Evolutionary conservation across 1,140 invertebrate species (phyloP).

Genomic region (Brachionus calyciflorus): DNA sequence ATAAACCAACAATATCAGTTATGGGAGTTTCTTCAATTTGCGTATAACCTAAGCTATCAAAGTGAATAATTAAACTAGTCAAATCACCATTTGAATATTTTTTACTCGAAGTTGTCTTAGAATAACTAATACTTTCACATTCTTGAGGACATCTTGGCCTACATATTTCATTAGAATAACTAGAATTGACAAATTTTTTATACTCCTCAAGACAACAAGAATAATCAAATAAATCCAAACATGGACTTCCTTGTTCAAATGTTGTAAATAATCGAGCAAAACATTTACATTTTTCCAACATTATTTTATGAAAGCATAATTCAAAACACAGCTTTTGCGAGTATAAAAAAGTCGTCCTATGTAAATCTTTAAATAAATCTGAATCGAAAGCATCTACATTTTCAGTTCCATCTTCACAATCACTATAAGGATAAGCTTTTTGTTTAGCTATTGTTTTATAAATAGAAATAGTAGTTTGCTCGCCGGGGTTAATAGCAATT

Average conservation of each 20-base stretch:
- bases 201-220: background rate
- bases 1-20: background rate
- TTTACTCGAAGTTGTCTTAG: background rate
- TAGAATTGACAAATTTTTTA: background rate
- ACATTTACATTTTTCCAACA: conserved; percentile 8
- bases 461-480: background rate
- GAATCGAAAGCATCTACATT: background rate
- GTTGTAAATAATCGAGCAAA: background rate
- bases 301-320: conserved; percentile 6
- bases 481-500: background rate
- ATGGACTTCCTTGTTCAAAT: background rate
- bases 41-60: conserved; percentile 15
- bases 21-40: background rate
- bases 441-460: background rate
- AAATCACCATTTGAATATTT: background rate
- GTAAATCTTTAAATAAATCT: background rate
- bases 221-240: background rate
- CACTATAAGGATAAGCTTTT: background rate
- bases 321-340: conserved; percentile 7
- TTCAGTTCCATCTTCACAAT: background rate
- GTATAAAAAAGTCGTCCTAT: background rate
- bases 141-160: conserved; percentile 1
- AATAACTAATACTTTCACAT: background rate
- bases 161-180: background rate
- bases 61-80: background rate